Evolutionary conservation across 1,140 invertebrate species (phyloP).

Genomic region (Drosophila subpulchrella): DNA sequence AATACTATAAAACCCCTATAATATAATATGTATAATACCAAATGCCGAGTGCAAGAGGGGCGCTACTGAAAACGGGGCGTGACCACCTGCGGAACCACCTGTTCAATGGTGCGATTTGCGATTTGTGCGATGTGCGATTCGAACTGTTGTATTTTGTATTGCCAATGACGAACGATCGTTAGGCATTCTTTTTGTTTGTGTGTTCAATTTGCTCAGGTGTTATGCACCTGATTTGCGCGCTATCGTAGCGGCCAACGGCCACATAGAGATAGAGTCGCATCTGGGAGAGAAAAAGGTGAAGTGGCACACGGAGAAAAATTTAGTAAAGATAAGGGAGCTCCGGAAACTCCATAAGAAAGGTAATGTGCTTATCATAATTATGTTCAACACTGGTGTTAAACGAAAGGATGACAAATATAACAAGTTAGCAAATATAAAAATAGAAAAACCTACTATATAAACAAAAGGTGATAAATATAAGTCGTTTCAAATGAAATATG

Average conservation of each 20-base stretch:
- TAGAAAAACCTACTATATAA: too few species aligned
- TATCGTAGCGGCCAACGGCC: constrained; percentile 66
- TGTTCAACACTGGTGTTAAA: too few species aligned
- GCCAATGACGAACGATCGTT: constrained; percentile 67
- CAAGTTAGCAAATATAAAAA: too few species aligned
- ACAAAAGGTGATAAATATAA: too few species aligned
- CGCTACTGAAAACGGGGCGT: constrained; percentile 50
- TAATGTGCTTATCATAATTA: too few species aligned
- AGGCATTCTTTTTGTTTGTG: constrained; percentile 58
- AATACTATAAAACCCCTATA: not conserved
- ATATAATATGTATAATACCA: constrained; percentile 9
- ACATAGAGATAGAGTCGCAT: constrained; percentile 49
- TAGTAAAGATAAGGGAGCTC: too few species aligned
- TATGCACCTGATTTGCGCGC: constrained; percentile 77
- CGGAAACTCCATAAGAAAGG: not conserved
- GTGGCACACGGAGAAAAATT: constrained; percentile 4
- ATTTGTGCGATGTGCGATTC: constrained; percentile 25
- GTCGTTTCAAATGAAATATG: too few species aligned
- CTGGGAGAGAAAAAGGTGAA: constrained; percentile 27
- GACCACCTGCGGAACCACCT: constrained; percentile 60
- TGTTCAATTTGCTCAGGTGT: constrained; percentile 78
- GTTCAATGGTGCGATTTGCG: constrained; percentile 41
- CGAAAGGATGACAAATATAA: too few species aligned
- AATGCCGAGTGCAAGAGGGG: constrained; percentile 75
- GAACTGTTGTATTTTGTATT: constrained; percentile 50